Evolutionary conservation across 2,113 vertebrate genomes (phyloP).

Genomic region (Passer domesticus): DNA sequence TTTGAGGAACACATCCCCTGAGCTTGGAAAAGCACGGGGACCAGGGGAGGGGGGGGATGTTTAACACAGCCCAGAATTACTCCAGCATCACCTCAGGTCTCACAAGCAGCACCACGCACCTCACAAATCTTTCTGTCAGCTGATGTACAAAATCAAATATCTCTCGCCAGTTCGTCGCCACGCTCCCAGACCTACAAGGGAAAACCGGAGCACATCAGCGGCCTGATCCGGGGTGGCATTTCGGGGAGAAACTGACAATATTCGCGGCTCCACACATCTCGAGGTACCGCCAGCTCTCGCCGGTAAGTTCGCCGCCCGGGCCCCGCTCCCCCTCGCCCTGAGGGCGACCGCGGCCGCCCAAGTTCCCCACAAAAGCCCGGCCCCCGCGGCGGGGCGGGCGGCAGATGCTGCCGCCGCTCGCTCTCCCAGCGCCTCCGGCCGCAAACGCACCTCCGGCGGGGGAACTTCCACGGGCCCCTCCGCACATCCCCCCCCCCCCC

Average conservation of each 20-base stretch:
- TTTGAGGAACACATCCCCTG: not conserved
- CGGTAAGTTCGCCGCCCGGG: not conserved
- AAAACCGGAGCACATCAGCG: not conserved
- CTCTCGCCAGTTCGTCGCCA: slow-evolving; percentile 83
- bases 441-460: not conserved
- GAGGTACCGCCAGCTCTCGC: not conserved
- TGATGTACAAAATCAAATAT: slow-evolving; percentile 91
- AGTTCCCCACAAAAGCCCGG: not conserved
- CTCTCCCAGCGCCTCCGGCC: not conserved
- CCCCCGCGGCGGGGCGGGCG: not conserved
- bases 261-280: not conserved
- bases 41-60: accelerated
- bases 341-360: not conserved
- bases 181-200: slow-evolving; percentile 87
- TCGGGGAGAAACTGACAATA: not conserved
- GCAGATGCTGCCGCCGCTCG: not conserved
- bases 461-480: not conserved
- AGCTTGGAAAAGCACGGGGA: not conserved
- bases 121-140: slow-evolving; percentile 91
- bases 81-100: not conserved
- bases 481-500: not conserved
- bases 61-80: not conserved
- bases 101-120: slow-evolving; percentile 71
- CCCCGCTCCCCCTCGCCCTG: not conserved
- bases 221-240: not conserved